A percentile compares a stretch with the other conserved stretches of the same genome.
Conservation (phyloP, 2,113 vertebrate species). For the Scatophagus argus region DNA sequence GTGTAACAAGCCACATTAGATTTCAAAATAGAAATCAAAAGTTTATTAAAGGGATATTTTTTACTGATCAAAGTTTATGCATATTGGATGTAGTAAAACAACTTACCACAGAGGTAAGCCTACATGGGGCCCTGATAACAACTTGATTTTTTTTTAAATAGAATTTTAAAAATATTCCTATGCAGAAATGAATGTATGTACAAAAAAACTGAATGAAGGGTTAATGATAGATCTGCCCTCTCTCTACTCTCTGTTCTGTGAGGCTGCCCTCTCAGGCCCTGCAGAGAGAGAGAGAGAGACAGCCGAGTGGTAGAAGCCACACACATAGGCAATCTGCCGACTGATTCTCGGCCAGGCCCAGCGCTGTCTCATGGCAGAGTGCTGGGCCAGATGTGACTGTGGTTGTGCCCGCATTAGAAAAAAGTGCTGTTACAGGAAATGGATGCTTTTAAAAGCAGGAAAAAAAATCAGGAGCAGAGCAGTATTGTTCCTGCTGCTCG, state of each 20-base stretch:
- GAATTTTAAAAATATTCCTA: no score
- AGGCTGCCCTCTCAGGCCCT: constrained; percentile 33
- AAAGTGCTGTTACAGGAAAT: constrained; percentile 81
- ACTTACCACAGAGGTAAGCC: no score
- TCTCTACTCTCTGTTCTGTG: constrained; percentile 31
- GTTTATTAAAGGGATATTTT: not conserved
- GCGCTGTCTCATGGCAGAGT: constrained; percentile 77
- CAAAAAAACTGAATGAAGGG: constrained; percentile 23
- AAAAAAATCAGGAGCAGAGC: constrained; percentile 46
- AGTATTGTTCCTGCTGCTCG: constrained; percentile 69
- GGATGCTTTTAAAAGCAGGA: constrained; percentile 70
- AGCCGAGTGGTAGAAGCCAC: constrained; percentile 65
- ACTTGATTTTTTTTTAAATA: no score
- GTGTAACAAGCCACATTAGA: constrained; percentile 51
- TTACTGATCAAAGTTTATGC: no score
- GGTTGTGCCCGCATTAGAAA: constrained; percentile 77
- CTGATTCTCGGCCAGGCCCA: constrained; percentile 79
- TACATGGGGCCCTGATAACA: no score
- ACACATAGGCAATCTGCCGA: constrained; percentile 71
- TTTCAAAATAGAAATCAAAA: constrained; percentile 10
- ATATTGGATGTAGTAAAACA: no score
- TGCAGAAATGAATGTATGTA: no score
- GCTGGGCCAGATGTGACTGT: constrained; percentile 87
- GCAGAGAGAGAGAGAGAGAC: constrained; percentile 61
- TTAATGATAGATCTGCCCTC: constrained; percentile 53